These are phyloP conservation scores for Podocnemis expansa DNA, from an alignment of 2,113 vertebrate genomes.

Conservation along the genomic window DNA sequence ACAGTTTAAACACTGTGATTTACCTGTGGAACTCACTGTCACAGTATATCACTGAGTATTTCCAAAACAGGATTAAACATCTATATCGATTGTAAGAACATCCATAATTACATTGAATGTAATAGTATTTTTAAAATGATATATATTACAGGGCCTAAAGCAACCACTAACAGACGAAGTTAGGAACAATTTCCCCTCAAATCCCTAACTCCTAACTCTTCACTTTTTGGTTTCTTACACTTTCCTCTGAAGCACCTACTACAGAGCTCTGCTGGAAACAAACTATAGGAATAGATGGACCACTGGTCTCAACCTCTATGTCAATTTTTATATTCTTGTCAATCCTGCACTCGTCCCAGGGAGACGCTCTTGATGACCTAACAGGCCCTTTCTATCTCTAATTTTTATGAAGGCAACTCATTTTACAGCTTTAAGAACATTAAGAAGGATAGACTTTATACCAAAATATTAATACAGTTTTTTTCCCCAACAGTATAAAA, in stretches of 20 bases:
- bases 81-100: neutral
- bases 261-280: neutral
- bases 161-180: slow-evolving; percentile 12
- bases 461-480: neutral
- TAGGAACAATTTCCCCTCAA: neutral
- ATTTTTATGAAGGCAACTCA: neutral
- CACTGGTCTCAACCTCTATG: rapidly evolving
- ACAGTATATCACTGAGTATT: neutral
- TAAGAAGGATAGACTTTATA: neutral
- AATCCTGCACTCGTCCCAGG: neutral
- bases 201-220: neutral
- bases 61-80: neutral
- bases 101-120: neutral
- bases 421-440: neutral
- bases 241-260: neutral
- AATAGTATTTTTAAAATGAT: slow-evolving; percentile 7
- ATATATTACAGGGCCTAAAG: neutral
- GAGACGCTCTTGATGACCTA: neutral
- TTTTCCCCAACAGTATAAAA: neutral
- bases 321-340: neutral
- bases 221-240: neutral
- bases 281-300: neutral
- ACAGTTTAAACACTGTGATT: neutral
- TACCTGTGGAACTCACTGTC: neutral
- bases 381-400: neutral